Conservation (phyloP, 2,888 invertebrate genomes). For the Oithona nana region DNA sequence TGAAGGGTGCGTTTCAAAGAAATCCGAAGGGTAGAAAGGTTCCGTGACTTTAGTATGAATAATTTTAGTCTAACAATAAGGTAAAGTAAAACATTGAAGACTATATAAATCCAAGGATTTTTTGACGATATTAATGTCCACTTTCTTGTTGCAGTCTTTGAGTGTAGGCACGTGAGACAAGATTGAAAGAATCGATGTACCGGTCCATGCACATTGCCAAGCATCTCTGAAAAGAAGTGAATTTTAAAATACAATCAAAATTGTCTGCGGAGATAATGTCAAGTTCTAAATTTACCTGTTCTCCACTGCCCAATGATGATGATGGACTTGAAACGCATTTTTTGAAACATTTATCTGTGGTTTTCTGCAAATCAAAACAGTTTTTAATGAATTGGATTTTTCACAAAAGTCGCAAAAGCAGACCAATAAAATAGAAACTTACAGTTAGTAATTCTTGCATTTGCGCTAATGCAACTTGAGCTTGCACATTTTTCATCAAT, state of each 20-base stretch:
- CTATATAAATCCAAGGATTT: too few species aligned
- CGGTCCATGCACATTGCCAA: conserved; percentile 96
- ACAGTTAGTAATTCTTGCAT: conserved; percentile 77
- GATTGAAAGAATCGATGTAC: conserved; percentile 89
- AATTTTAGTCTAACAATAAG: too few species aligned
- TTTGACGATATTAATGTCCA: too few species aligned
- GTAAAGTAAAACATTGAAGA: too few species aligned
- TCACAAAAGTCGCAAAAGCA: neutral
- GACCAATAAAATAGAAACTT: too few species aligned
- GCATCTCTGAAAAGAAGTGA: conserved; percentile 53
- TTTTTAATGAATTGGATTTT: neutral
- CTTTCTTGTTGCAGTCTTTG: conserved; percentile 59
- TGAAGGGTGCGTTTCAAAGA: too few species aligned
- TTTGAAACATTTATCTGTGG: conserved; percentile 91
- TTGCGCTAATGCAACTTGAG: conserved; percentile 74
- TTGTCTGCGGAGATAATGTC: neutral
- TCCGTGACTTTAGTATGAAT: too few species aligned
- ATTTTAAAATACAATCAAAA: neutral
- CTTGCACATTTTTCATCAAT: conserved; percentile 13
- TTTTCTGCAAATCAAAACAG: conserved; percentile 37
- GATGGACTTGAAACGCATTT: conserved; percentile 85
- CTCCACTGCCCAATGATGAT: conserved; percentile 62
- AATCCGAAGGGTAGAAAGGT: too few species aligned
- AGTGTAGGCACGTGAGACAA: conserved; percentile 73
- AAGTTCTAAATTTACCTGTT: conserved; percentile 38